Base-by-base conservation (phyloP, 2,888 invertebrate species). In the Melipona beecheii region DNA sequence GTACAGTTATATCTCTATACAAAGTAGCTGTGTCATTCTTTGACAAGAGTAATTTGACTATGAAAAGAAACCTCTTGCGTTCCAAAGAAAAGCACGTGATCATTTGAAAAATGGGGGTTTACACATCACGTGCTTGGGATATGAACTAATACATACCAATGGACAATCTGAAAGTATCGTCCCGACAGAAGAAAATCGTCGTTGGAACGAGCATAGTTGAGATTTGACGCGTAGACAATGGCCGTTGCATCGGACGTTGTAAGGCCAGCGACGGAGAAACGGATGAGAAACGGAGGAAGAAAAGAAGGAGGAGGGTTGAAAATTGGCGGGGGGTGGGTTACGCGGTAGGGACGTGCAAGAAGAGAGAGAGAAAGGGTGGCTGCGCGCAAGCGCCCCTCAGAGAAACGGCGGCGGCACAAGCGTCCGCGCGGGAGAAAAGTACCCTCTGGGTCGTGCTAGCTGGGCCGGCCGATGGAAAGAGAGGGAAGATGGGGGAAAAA, bases 161-260 rank as follows among this genome's bases (percentile, higher is more conserved):
- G 43, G 31, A 69, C 56, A 43, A 43, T 43, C 43, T n/a, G n/a
- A 58, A 58, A n/a, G n/a, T 58, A 58, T 58, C 56, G n/a, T 24
- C 15, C 24, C 15, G 15, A 15, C 24, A 24, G 56, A n/a, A 24
- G 56, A n/a, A 58, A 15, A 58, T 54, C 56, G 73, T 71, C 66
- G 60, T 85, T 81, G 43, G 73, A 54, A 65, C 73, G 81, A 83
- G 87, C 86, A 74, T 43, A 89, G 89, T 91, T 90, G 91, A 93
- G 92, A 92, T 93, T 93, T 93, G 92, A 92, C 93, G 92, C 91
- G 92, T 91, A 91, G 91, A 92, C 93, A 93, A 93, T 92, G 92
- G 92, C 92, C 91, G 91, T 92, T 92, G 87, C 90, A 88, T 89
- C 85, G 80, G 64, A 27, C 31, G 79, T 78, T 82, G 75, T 52